phyloP scores from a whole-genome alignment of 2,113 vertebrate genomes.

The Potamarius usumacintae region DNA sequence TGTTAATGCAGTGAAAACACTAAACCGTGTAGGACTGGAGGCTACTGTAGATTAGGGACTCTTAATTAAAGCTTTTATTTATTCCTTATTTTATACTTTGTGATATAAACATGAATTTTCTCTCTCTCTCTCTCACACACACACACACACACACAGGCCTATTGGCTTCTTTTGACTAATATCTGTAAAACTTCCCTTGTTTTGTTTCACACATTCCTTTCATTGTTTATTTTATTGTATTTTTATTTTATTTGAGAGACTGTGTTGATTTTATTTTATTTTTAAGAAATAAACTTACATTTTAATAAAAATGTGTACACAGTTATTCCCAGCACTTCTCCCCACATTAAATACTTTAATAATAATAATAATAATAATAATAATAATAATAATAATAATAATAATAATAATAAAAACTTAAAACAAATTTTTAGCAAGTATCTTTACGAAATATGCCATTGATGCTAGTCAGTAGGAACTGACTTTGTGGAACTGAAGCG shows the following conservation, averaged over 20 bases:
- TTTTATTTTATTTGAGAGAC: not conserved
- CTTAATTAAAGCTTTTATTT: not conserved
- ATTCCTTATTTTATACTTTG: conserved; percentile 11
- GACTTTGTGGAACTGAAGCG: not conserved
- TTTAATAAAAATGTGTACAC: not conserved
- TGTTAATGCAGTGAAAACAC: conserved; percentile 18
- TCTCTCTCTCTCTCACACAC: no score
- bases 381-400: not conserved
- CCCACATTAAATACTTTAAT: not conserved
- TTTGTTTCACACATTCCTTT: not conserved
- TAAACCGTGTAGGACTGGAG: not conserved
- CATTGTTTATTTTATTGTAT: not conserved
- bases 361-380: not conserved
- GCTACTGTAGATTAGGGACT: not conserved
- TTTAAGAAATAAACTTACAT: conserved; percentile 9
- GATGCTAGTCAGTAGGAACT: not conserved
- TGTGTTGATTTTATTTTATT: not conserved
- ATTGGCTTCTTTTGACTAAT: not conserved
- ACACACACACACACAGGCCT: no score
- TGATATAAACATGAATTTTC: not conserved
- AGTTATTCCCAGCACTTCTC: not conserved
- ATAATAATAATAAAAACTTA: not conserved
- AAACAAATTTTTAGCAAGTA: not conserved
- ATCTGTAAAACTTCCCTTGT: not conserved
- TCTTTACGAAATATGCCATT: not conserved